Evolutionary conservation across 1,140 invertebrate genomes (phyloP), one percentile per base, ranked within the genome.

Genomic region (Meteorus sp.): DNA sequence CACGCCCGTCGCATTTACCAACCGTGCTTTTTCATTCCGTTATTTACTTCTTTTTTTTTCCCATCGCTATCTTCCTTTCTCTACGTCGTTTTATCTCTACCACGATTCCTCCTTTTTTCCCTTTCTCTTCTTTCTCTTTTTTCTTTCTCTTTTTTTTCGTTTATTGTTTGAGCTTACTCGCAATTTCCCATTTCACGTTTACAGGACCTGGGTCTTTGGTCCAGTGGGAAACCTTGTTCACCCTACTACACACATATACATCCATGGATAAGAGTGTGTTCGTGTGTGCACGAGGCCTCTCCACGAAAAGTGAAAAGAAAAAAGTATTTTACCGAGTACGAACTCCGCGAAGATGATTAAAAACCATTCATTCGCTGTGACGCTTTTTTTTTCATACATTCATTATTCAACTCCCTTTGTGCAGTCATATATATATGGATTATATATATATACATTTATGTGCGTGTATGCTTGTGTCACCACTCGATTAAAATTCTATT

Each of bases 11-110:
- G 41, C 54, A 56, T 56, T 48, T 56, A 43, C 54, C 13, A 29
- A 23, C 25, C 51, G 27, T 29, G 48, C 27, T 51, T 51, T 51
- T 51, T 51, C 48, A 51, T 51, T 19, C 48, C 45, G 45, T 48
- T 57, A 68, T 68, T 68, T 66, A 68, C 64, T 64, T 66, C 66
- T 66, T 64, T 55, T 61, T 60, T 51, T 47, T 52, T 51, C 45
- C 51, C 41, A 47, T 37, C 29, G 35, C 23, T 15, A 23, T 31
- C 55, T 48, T 25, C 47, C n/a, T n/a, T n/a, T n/a, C n/a, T n/a
- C n/a, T n/a, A 17, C 50, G 31, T 25, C 39, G 9, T n/a, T 48
- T 44, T 55, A 31, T 25, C 25, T 8, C 52, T 11, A 1, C 17
- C 31, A 43, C 52, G 45, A n/a, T 25, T 33, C 43, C 37, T 8